phyloP scores from a whole-genome alignment of 2,797 vertebrate genomes.

The Falco cherrug region DNA sequence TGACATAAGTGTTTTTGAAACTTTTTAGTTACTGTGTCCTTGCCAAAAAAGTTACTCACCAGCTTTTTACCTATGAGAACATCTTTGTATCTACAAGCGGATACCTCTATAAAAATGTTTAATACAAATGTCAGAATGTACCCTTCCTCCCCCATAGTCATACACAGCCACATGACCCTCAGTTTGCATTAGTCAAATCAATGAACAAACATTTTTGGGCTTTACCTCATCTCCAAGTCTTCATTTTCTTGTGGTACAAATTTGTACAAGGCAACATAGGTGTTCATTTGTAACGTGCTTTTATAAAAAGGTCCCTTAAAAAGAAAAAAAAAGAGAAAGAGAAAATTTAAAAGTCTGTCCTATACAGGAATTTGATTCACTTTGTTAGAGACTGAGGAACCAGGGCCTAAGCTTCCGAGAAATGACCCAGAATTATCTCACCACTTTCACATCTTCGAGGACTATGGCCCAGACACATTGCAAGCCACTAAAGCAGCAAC shows the following conservation, averaged over 20 bases:
- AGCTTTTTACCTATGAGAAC: neutral
- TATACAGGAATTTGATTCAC: neutral
- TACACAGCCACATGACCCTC: neutral
- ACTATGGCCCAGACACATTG: neutral
- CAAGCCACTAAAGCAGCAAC: neutral
- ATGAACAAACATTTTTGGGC: neutral
- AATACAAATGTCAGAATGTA: neutral
- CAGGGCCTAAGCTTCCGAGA: neutral
- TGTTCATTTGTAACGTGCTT: conserved; percentile 87
- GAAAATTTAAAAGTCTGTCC: neutral
- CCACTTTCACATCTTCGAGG: neutral
- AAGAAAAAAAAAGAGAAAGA: conserved; percentile 5
- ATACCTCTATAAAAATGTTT: neutral
- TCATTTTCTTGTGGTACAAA: conserved; percentile 91
- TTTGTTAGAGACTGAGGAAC: neutral
- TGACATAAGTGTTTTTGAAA: neutral
- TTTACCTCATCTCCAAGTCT: conserved; percentile 95
- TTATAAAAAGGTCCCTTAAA: conserved; percentile 83
- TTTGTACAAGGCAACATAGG: conserved; percentile 95
- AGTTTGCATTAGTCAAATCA: neutral
- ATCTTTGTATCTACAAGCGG: neutral
- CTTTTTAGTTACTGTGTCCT: neutral
- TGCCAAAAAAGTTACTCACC: neutral
- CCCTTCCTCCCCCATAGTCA: neutral
- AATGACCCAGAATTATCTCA: neutral